Evolutionary conservation across 2,113 vertebrate species (phyloP), one percentile per base, ranked within the genome.

Genomic region (Ploceus nigricollis): DNA sequence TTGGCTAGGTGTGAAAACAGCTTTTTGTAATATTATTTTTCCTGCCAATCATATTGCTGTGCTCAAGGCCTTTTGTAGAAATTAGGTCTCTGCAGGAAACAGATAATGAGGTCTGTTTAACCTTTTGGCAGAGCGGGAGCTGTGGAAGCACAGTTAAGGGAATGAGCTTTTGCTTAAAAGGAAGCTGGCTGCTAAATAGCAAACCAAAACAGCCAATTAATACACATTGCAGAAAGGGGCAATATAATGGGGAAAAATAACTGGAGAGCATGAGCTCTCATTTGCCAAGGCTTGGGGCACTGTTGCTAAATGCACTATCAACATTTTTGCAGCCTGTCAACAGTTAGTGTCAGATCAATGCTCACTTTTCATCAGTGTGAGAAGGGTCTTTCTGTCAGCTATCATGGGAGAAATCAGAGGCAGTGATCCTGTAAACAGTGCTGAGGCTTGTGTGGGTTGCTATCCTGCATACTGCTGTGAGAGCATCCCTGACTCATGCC

Each of bases 51-150:
- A 31, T 69, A 60, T 31, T 10, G 13, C 37, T 5, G 4, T 51
- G 40, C 60, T 86, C 45, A 45, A 78, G 83, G 71, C 57, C 63
- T 44, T 87, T 80, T 60, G 54, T 63, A 77, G 75, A 92, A 92
- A 90, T 97, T 63, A 42, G 78, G 45, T 94, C 72, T 85, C 92
- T 53, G 16, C 65, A 86, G 81, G 79, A 73, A 81, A 69, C 71
- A 86, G 56, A 71, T 91, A 90, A 90, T 86, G 91, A 97, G 53
- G 53, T 71, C 70, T 69, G 35, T 83, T 92, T 95, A 95, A 89
- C 87, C 61, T 92, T 64, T 82, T 1, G 4, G 68, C 69, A 64
- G 68, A 79, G 47, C 14, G 50, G 56, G 63, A 93, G 33, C 51
- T 53, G 9, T 45, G 57, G 64, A 87, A 68, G 50, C 45, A 25